Conservation (phyloP, 2,888 invertebrate species). For the Meliscaeva auricollis region DNA sequence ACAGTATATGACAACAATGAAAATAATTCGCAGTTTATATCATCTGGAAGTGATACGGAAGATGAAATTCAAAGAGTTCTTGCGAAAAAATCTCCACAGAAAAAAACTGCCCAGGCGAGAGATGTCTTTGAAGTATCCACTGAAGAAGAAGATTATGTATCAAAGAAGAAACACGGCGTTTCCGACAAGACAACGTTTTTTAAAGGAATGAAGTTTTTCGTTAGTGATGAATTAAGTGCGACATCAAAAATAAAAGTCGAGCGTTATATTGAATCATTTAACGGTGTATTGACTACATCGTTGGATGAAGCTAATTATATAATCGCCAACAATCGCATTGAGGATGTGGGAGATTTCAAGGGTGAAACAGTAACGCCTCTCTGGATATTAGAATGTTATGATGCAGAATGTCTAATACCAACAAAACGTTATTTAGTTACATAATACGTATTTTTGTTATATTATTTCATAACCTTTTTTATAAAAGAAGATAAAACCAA, state of each 20-base stretch:
- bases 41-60: conserved; percentile 82
- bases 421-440: conserved; percentile 75
- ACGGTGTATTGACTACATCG: conserved; percentile 64
- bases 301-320: conserved; percentile 70
- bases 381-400: conserved; percentile 78
- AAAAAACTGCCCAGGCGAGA: conserved; percentile 7
- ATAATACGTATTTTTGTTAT: conserved; percentile 16
- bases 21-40: conserved; percentile 21
- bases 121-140: conserved; percentile 81
- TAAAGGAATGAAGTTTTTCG: conserved; percentile 73
- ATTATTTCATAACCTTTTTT: not conserved
- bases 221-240: conserved; percentile 74
- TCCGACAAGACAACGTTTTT: conserved; percentile 65
- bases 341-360: conserved; percentile 33
- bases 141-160: conserved; percentile 82
- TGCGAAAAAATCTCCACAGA: conserved; percentile 18
- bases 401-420: conserved; percentile 77
- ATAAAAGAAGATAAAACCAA: not conserved
- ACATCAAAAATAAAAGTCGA: conserved; percentile 76
- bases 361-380: conserved; percentile 77
- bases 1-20: conserved; percentile 21
- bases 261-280: conserved; percentile 70
- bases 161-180: conserved; percentile 57
- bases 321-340: conserved; percentile 61
- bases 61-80: conserved; percentile 81